Conservation (phyloP, 1,140 invertebrate species). For the Dendrolimus kikuchii region DNA sequence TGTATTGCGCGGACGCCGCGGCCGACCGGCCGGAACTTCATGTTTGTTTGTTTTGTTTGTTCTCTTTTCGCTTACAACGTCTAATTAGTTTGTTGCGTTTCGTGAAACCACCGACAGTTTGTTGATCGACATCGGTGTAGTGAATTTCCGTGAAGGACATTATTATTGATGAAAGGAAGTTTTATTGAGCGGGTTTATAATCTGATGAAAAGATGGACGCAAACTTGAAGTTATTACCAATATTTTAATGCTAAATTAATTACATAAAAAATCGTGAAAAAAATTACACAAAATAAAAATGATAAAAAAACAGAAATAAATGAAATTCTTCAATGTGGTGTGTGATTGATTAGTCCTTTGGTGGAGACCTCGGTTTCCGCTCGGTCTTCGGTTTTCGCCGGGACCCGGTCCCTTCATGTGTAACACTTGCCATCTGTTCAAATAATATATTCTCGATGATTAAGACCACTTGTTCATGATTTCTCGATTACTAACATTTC, state of each 20-base stretch:
- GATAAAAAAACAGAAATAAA: slow-evolving; percentile 66
- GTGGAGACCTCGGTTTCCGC: slow-evolving; percentile 17
- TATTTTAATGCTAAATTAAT: slow-evolving; percentile 64
- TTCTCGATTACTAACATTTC: background rate
- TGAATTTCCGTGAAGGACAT: slow-evolving; percentile 33
- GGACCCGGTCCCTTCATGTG: slow-evolving; percentile 32
- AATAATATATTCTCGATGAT: slow-evolving; percentile 24
- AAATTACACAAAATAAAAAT: slow-evolving; percentile 22
- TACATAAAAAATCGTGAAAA: slow-evolving; percentile 45
- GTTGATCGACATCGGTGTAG: slow-evolving; percentile 34
- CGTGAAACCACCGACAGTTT: slow-evolving; percentile 30
- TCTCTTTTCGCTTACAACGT: slow-evolving; percentile 59
- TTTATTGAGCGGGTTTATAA: slow-evolving; percentile 20
- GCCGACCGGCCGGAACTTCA: slow-evolving; percentile 40
- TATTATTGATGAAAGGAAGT: slow-evolving; percentile 30
- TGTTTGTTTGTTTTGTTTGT: slow-evolving; percentile 65
- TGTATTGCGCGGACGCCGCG: slow-evolving; percentile 22
- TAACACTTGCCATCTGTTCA: slow-evolving; percentile 62
- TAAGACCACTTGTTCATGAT: slow-evolving; percentile 5
- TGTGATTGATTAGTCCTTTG: slow-evolving; percentile 62
- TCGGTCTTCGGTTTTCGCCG: slow-evolving; percentile 6
- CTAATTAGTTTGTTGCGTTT: slow-evolving; percentile 38
- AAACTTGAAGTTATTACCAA: slow-evolving; percentile 57
- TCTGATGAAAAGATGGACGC: slow-evolving; percentile 50
- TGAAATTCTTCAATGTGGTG: slow-evolving; percentile 63